These are phyloP conservation scores for Ariolimax columbianus DNA, from an alignment of 2,888 invertebrate species.

Conservation along the genomic window DNA sequence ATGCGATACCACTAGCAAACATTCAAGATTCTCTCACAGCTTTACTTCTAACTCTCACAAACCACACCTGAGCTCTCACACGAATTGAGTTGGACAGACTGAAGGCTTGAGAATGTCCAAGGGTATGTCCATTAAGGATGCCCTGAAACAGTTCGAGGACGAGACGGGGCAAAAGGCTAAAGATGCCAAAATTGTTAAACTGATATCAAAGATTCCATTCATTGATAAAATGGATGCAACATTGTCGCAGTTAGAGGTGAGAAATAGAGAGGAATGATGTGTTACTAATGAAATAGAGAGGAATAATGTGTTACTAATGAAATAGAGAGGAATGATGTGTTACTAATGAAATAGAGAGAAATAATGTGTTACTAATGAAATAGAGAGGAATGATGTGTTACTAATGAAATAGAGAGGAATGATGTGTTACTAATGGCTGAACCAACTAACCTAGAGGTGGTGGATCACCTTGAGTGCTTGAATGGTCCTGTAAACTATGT, in stretches of 20 bases:
- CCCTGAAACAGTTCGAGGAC: slow-evolving; percentile 52
- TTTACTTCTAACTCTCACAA: neutral
- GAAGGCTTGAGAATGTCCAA: slow-evolving; percentile 45
- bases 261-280: no score
- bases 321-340: no score
- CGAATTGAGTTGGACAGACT: neutral
- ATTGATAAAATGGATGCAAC: slow-evolving; percentile 95
- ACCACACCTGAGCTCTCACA: neutral
- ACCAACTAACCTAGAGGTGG: no score
- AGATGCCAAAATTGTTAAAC: slow-evolving; percentile 87
- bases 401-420: no score
- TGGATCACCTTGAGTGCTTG: no score
- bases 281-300: no score
- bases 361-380: no score
- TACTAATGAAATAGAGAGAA: no score
- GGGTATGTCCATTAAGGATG: slow-evolving; percentile 52
- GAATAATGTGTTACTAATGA: no score
- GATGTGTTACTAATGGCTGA: no score
- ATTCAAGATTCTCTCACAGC: neutral
- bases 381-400: no score
- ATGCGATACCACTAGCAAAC: neutral
- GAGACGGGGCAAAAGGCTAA: slow-evolving; percentile 80
- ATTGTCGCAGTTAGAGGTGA: slow-evolving; percentile 82
- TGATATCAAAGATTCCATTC: slow-evolving; percentile 93
- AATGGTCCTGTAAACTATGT: no score